These are phyloP conservation scores for Alcis repandata DNA, from an alignment of 2,888 invertebrate genomes.

Conservation along the genomic window DNA sequence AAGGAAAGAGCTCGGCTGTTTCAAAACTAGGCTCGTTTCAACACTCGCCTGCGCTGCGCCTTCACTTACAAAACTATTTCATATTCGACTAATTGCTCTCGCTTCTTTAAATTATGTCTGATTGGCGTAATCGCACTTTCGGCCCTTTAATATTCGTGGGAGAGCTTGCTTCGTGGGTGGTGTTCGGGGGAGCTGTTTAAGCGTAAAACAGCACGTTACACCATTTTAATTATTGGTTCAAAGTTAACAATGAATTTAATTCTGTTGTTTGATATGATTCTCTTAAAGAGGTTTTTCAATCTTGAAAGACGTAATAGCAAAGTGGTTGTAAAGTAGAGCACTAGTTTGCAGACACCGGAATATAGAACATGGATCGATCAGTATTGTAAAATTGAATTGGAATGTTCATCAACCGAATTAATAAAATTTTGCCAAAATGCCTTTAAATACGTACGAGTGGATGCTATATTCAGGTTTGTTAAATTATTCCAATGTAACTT, in stretches of 20 bases:
- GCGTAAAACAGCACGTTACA: neutral
- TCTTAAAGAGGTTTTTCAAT: neutral
- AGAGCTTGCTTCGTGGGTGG: no score
- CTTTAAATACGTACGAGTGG: no score
- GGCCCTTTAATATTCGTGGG: conserved; percentile 9
- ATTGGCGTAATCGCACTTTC: conserved; percentile 10
- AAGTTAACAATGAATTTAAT: neutral
- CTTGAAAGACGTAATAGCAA: neutral
- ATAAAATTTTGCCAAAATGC: no score
- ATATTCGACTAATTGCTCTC: conserved; percentile 13
- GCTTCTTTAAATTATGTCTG: conserved; percentile 10
- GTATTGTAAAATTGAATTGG: no score
- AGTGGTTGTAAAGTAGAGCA: no score
- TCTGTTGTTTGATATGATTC: neutral
- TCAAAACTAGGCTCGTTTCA: conserved; percentile 16
- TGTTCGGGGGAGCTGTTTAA: no score
- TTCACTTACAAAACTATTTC: conserved; percentile 25
- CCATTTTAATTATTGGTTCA: neutral
- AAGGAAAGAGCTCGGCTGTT: conserved; percentile 12
- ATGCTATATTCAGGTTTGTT: no score
- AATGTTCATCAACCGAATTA: no score
- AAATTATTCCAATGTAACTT: no score
- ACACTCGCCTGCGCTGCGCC: conserved; percentile 13
- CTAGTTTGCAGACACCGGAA: no score
- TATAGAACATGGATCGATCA: no score